Conservation (phyloP, 1,140 invertebrate genomes). For the Caerostris extrusa region DNA sequence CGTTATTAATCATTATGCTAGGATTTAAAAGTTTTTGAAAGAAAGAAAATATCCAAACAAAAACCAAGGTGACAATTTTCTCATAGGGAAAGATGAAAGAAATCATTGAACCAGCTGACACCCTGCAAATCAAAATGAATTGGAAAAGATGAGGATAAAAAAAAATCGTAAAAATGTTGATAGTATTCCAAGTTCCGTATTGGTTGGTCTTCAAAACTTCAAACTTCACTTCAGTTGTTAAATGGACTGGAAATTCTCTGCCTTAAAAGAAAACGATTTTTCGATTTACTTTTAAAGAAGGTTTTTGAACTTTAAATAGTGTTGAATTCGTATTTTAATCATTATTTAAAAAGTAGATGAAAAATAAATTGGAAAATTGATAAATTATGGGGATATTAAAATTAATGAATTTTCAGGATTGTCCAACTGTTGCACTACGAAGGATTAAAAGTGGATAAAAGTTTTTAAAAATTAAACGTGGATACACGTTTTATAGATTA, state of each 20-base stretch:
- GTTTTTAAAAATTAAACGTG: no score
- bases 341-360: no score
- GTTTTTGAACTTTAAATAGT: background rate
- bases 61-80: background rate
- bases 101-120: slow-evolving; percentile 38
- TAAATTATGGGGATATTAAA: no score
- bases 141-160: background rate
- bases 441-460: no score
- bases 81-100: background rate
- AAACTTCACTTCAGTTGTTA: slow-evolving; percentile 1
- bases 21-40: background rate
- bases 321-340: background rate
- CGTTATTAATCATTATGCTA: background rate
- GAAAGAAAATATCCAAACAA: background rate
- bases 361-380: no score
- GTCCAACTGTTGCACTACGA: no score
- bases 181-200: slow-evolving; percentile 36
- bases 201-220: slow-evolving; percentile 11
- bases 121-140: slow-evolving; percentile 42
- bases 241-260: background rate
- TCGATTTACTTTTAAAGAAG: background rate
- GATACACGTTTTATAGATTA: no score
- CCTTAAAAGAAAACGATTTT: slow-evolving; percentile 1
- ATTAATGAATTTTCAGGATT: no score
- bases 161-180: background rate